Evolutionary conservation across 2,113 vertebrate species (phyloP), one percentile per base, ranked within the genome.

Genomic region (Origma solitaria): DNA sequence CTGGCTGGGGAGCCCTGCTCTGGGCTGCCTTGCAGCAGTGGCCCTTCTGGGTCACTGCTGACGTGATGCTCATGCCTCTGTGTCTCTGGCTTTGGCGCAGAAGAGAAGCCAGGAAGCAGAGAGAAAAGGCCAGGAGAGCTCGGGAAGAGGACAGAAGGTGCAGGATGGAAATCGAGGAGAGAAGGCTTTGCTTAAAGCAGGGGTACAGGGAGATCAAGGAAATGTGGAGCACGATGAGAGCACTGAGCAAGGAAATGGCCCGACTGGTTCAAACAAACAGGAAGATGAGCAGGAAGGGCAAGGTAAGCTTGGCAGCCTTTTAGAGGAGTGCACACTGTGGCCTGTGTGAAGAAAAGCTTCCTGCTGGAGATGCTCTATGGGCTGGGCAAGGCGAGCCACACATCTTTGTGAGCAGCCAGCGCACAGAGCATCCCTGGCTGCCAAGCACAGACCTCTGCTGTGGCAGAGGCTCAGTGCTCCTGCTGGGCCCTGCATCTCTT

Each of bases 181-280:
- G 27, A 24, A 76, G 15, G n/a, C 56, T 31, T 7, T 8, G 4
- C 4, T 35, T 27, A 1, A 62, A 13, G 18, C 5, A 22, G 40
- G 0, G 13, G 0, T 21, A 13, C 12, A 18, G 12, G 6, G 44
- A 76, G 2, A 1, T 62, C 1, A 62, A 16, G 13, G 30, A 16
- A 13, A n/a, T 31, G 2, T 37, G 12, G 13, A 40, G 3, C 10
- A 10, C 17, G 5, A 1, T 15, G 17, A n/a, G 16, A 11, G 1
- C 4, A 4, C 7, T 40, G 1, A 3, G 25, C 30, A 25, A 23
- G 35, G 7, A 9, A 25, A 15, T 27, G 13, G 6, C 20, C 33
- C 37, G 22, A 10, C 7, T 5, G 4, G 18, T 54, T 7, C 6
- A 6, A 7, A 51, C 3, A 4, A 13, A 13, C 5, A 5, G 3